Conservation (phyloP, 2,888 invertebrate species). For the Torymus aiolomorphi region DNA sequence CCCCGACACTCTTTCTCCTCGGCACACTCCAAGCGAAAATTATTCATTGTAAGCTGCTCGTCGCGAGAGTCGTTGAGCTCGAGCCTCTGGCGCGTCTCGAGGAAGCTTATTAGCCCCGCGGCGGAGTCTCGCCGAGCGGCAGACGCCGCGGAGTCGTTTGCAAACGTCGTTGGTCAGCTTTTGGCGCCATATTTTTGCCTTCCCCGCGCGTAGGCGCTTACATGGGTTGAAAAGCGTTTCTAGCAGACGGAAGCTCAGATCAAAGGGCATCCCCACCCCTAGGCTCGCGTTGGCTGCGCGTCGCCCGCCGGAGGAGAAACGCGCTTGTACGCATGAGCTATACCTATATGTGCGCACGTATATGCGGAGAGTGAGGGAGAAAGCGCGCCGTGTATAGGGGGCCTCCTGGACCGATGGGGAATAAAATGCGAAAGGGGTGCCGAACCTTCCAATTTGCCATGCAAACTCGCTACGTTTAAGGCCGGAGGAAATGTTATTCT, state of each 20-base stretch:
- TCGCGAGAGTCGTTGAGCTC: neutral
- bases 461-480: conserved; percentile 38
- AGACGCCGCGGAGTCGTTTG: too few species aligned
- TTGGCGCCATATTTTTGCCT: conserved; percentile 23
- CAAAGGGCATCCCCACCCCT: conserved; percentile 26
- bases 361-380: too few species aligned
- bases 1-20: conserved; percentile 7
- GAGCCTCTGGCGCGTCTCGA: conserved; percentile 34
- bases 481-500: conserved; percentile 48
- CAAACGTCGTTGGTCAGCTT: too few species aligned
- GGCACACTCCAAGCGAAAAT: neutral
- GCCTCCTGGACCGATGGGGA: conserved; percentile 49
- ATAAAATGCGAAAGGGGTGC: conserved; percentile 55
- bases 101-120: conserved; percentile 40
- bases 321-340: neutral
- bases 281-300: neutral
- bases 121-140: too few species aligned
- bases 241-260: conserved; percentile 34
- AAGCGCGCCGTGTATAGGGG: too few species aligned
- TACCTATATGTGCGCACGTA: neutral
- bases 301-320: neutral
- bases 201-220: conserved; percentile 7
- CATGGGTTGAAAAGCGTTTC: conserved; percentile 27
- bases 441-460: conserved; percentile 51
- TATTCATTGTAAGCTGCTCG: conserved; percentile 24